phyloP scores from a whole-genome alignment of 2,113 vertebrate species.

The Nymphicus hollandicus region DNA sequence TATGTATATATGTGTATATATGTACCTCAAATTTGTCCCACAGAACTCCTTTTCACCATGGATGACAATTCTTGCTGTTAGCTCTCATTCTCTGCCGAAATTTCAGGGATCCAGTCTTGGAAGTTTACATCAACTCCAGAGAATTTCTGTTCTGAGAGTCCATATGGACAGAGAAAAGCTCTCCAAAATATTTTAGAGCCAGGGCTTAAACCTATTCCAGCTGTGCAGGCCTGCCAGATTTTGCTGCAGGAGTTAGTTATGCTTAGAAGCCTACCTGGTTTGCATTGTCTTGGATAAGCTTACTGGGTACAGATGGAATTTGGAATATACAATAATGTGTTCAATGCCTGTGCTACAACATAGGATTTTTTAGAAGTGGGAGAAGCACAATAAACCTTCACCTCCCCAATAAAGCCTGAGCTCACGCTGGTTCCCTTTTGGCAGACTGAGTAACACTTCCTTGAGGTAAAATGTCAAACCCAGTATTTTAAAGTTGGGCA shows the following conservation, averaged over 20 bases:
- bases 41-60: not conserved
- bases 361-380: not conserved
- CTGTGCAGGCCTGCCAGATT: slow-evolving; percentile 2
- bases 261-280: not conserved
- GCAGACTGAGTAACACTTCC: not conserved
- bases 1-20: not conserved
- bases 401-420: not conserved
- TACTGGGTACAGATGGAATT: not conserved
- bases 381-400: not conserved
- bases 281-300: not conserved
- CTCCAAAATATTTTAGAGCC: not conserved
- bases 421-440: not conserved
- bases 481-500: not conserved
- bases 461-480: not conserved
- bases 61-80: not conserved
- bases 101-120: not conserved
- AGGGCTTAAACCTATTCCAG: not conserved
- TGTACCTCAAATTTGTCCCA: not conserved
- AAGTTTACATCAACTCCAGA: not conserved
- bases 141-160: not conserved
- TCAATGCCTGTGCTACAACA: not conserved
- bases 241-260: not conserved
- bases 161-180: not conserved
- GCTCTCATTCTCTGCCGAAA: not conserved
- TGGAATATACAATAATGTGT: not conserved